phyloP scores from a whole-genome alignment of 2,113 vertebrate genomes.

The Melanocharis versteri region DNA sequence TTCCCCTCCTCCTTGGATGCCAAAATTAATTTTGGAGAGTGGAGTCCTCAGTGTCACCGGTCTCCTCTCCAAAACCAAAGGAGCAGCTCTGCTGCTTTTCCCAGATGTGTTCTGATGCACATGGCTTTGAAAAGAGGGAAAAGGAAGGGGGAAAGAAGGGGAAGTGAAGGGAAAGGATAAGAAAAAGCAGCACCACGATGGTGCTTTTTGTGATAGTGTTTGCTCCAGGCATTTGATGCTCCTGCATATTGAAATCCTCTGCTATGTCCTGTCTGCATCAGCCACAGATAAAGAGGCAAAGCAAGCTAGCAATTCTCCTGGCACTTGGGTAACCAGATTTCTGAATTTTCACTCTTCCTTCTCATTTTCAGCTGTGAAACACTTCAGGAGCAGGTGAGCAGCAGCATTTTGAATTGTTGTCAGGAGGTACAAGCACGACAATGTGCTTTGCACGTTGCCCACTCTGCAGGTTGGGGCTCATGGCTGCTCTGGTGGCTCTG shows the following conservation, averaged over 20 bases:
- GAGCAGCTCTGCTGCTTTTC: neutral
- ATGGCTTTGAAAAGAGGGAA: neutral
- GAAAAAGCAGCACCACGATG: neutral
- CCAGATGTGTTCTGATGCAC: neutral
- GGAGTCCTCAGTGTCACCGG: accelerated
- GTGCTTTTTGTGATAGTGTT: neutral
- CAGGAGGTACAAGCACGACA: neutral
- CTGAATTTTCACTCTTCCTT: neutral
- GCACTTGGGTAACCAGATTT: neutral
- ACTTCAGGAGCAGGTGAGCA: neutral
- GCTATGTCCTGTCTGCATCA: neutral
- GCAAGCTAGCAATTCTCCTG: neutral
- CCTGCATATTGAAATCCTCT: neutral
- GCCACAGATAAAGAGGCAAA: neutral
- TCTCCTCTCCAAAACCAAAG: neutral
- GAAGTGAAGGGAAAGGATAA: neutral
- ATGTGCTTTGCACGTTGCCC: neutral
- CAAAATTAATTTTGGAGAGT: neutral
- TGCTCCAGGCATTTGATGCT: neutral
- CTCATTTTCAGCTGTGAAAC: neutral
- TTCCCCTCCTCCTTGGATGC: neutral
- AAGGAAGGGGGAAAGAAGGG: neutral
- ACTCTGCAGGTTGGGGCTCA: accelerated
- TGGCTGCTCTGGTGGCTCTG: neutral
- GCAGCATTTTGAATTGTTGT: neutral